Conservation (phyloP, 2,888 invertebrate species). For the Branchinecta sandiegonensis region DNA sequence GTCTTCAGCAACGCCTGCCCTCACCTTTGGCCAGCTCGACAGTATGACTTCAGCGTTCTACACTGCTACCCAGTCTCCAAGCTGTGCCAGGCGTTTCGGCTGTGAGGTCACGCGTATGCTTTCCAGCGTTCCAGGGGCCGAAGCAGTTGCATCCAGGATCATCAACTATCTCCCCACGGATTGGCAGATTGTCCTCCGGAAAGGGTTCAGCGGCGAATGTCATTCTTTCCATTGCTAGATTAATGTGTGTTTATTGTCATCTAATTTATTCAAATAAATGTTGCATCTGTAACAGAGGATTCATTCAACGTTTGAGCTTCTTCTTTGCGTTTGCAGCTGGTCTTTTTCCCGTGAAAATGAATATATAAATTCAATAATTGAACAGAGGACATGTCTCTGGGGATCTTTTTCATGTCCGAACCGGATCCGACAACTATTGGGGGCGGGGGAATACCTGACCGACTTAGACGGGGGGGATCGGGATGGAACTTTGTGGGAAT, state of each 20-base stretch:
- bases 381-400: no score
- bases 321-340: no score
- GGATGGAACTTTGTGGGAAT: no score
- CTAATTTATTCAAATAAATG: neutral
- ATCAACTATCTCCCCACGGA: neutral
- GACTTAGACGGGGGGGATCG: no score
- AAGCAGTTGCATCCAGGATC: neutral
- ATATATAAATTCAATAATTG: no score
- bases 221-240: neutral
- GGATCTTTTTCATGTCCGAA: no score
- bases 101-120: conserved; percentile 17
- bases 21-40: conserved; percentile 18
- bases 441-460: no score
- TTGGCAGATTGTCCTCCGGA: neutral
- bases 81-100: conserved; percentile 21
- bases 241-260: neutral
- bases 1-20: conserved; percentile 14
- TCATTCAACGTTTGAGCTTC: no score
- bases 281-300: no score
- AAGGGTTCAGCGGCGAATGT: neutral
- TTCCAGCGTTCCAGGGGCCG: neutral
- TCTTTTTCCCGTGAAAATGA: no score
- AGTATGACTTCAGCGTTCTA: conserved; percentile 18
- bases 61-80: conserved; percentile 17
- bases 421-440: no score